These are phyloP conservation scores for Nothoprocta perdicaria DNA, from an alignment of 2,113 vertebrate genomes.

Conservation along the genomic window DNA sequence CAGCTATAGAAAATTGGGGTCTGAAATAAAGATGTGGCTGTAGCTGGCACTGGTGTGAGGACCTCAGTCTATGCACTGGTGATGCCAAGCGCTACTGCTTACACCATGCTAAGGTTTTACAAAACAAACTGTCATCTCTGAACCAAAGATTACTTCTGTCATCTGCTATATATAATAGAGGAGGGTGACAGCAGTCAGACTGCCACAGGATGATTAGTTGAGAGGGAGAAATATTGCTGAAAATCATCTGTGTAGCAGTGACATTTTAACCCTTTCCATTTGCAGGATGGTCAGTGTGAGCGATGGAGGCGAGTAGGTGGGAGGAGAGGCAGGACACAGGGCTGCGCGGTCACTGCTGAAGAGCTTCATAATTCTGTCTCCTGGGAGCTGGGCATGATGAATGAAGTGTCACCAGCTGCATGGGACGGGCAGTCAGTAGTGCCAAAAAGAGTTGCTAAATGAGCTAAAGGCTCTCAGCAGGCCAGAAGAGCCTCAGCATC, in stretches of 20 bases:
- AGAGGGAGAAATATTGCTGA: not conserved
- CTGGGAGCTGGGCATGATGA: not conserved
- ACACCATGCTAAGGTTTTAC: not conserved
- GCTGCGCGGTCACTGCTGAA: not conserved
- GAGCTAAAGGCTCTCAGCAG: not conserved
- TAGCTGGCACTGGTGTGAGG: not conserved
- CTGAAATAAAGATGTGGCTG: not conserved
- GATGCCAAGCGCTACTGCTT: not conserved
- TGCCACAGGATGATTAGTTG: constrained; percentile 1
- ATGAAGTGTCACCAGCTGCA: constrained; percentile 45
- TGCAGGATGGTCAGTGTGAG: rapidly evolving
- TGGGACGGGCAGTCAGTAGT: not conserved
- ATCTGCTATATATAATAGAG: constrained; percentile 15
- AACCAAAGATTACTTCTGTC: constrained; percentile 40
- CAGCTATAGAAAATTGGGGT: not conserved
- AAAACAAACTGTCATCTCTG: constrained; percentile 18
- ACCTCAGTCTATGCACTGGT: not conserved
- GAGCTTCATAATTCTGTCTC: constrained; percentile 7
- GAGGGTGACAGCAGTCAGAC: constrained; percentile 36
- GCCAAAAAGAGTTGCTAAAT: not conserved
- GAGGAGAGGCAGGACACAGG: not conserved
- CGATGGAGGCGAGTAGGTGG: not conserved
- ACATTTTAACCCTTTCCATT: not conserved
- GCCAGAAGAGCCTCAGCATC: not conserved
- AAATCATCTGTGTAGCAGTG: constrained; percentile 22